phyloP scores from a whole-genome alignment of 2,797 vertebrate species.

The Borostomias antarcticus region DNA sequence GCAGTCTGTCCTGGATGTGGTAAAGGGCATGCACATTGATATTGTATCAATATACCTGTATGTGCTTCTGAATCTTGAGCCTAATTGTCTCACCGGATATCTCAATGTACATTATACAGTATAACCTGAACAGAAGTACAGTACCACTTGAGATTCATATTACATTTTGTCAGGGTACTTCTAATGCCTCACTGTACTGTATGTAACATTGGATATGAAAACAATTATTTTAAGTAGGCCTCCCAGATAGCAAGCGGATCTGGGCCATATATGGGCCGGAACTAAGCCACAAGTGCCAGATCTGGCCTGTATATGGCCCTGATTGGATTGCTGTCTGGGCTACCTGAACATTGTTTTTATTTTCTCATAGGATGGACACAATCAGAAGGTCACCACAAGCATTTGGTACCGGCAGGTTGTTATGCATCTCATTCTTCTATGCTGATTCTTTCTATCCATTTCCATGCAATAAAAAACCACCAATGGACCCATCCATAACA shows the following conservation, averaged over 20 bases:
- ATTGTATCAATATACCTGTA: too few species aligned
- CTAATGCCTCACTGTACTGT: neutral
- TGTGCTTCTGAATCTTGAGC: too few species aligned
- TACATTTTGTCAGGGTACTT: neutral
- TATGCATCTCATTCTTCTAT: conserved; percentile 8
- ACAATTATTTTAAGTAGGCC: neutral
- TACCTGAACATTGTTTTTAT: neutral
- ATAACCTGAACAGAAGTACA: neutral
- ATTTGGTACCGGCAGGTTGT: conserved; percentile 86
- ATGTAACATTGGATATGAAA: neutral
- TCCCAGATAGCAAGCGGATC: too few species aligned
- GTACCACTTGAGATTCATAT: neutral
- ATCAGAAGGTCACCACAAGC: conserved; percentile 85
- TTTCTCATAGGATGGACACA: conserved; percentile 79
- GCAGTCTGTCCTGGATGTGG: conserved; percentile 84
- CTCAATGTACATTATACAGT: too few species aligned
- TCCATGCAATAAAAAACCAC: neutral
- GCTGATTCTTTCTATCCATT: neutral
- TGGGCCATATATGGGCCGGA: too few species aligned
- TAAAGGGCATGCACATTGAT: conserved; percentile 41
- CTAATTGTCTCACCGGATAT: too few species aligned
- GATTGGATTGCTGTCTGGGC: too few species aligned
- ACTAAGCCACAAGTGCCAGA: too few species aligned
- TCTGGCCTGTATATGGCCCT: too few species aligned
- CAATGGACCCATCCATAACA: neutral